Percentiles rank a stretch among this genome's conserved stretches.
These are phyloP conservation scores for Drosophila picticornis DNA, from an alignment of 2,888 invertebrate genomes.

Conservation along the genomic window DNA sequence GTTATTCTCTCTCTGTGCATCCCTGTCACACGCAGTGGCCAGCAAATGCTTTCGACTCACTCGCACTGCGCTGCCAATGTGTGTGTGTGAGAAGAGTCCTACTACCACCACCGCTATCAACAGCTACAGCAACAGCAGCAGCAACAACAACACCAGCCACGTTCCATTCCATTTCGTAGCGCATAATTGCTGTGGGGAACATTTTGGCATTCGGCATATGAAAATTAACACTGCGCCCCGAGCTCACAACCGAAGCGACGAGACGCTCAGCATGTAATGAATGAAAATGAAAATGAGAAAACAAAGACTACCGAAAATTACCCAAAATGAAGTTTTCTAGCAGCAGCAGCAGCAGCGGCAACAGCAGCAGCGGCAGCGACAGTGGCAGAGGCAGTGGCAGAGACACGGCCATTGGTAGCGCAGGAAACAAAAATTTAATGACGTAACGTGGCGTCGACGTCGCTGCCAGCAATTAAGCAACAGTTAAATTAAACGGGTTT, in stretches of 20 bases:
- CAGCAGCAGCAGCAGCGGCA: conserved; percentile 20
- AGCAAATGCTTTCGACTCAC: conserved; percentile 12
- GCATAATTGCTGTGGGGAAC: conserved; percentile 68
- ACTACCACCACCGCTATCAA: conserved; percentile 21
- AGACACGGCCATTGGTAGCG: conserved; percentile 31
- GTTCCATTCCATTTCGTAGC: conserved; percentile 53
- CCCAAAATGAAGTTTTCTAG: conserved; percentile 79
- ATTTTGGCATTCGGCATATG: conserved; percentile 61
- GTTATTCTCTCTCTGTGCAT: conserved; percentile 21
- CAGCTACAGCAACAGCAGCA: background rate
- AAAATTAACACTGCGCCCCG: conserved; percentile 75
- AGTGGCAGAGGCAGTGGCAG: conserved; percentile 11
- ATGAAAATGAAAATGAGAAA: conserved; percentile 78
- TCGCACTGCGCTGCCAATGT: conserved; percentile 10
- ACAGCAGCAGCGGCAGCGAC: conserved; percentile 29
- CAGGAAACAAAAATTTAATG: conserved; percentile 64
- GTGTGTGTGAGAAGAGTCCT: conserved; percentile 30
- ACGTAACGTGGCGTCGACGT: conserved; percentile 69
- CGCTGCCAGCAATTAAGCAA: conserved; percentile 82
- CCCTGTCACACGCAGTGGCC: conserved; percentile 23
- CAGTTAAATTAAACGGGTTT: conserved; percentile 85
- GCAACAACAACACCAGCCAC: conserved; percentile 13
- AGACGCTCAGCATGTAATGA: conserved; percentile 65
- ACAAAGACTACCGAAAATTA: conserved; percentile 76
- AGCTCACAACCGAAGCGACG: conserved; percentile 35